Evolutionary conservation across 2,888 invertebrate species (phyloP), one percentile per base, ranked within the genome.

Genomic region (Pyralis farinalis): DNA sequence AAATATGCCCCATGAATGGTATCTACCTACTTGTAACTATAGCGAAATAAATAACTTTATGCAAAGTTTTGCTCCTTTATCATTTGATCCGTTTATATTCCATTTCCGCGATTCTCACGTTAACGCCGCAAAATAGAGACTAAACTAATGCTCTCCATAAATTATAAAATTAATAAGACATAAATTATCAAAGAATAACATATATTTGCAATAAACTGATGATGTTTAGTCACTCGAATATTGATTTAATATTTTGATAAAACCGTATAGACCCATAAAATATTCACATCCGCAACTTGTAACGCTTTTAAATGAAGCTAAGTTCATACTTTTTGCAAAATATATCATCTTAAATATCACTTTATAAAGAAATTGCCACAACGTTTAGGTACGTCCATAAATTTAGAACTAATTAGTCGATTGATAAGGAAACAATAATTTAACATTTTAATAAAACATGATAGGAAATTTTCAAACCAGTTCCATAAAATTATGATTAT

Each of bases 401-500:
- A 38, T 27, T 32, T 12, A 30, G 1, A 22, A 30, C 37, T 21
- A 37, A 37, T 37, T 16, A 34, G 22, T 16, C 11, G 9, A 32
- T 21, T 38, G 9, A 12, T 34, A 28, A 35, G 20, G 25, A 31
- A 20, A 31, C 31, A 31, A 31, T 30, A 25, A 16, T 2, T 16
- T 37, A 31, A 31, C 12, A 31, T 37, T 12, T 37, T 37, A 30
- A 37, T 11, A 25, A 16, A 25, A 36, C 9, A 7, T 21, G 20
- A 16, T 12, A 3, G 8, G 29, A 12, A 25, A 31, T 31, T 37
- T 22, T 37, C 7, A 37, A 37, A 31, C 37, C 30, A 31, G 31
- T 30, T 37, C 22, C 37, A 37, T 37, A 31, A 31, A 30, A 29
- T 37, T 28, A 29, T 20, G 9, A 37, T 30, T 37, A 29, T 37